Evolutionary conservation across 2,888 invertebrate species (phyloP).

Genomic region (Danaus chrysippus): DNA sequence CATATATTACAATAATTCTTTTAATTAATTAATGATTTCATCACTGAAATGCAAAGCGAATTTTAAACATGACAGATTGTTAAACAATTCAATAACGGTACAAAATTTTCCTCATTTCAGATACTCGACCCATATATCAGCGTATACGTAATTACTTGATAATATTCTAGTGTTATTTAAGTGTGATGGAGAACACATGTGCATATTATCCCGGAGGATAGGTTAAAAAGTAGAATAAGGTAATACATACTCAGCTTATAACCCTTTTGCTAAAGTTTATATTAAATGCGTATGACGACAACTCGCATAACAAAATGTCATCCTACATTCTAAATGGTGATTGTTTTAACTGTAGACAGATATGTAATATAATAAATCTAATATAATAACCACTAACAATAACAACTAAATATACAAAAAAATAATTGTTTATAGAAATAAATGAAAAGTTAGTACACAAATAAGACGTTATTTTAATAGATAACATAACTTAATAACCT

Average conservation of each 20-base stretch:
- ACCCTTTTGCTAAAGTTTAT: neutral
- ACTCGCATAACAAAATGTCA: neutral
- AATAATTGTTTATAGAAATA: too few species aligned
- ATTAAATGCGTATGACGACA: neutral
- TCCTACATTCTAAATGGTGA: too few species aligned
- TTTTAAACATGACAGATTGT: slow-evolving; percentile 14
- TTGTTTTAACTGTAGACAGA: too few species aligned
- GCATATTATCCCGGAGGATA: slow-evolving; percentile 45
- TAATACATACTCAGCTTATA: slow-evolving; percentile 35
- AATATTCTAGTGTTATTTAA: slow-evolving; percentile 36
- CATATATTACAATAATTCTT: too few species aligned
- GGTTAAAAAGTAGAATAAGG: slow-evolving; percentile 53
- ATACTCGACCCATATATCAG: slow-evolving; percentile 44
- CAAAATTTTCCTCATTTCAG: slow-evolving; percentile 63
- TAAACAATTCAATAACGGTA: slow-evolving; percentile 38
- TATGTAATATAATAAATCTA: too few species aligned
- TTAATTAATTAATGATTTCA: neutral
- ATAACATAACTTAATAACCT: too few species aligned
- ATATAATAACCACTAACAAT: too few species aligned
- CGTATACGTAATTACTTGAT: slow-evolving; percentile 40
- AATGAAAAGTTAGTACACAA: too few species aligned
- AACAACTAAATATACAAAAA: too few species aligned
- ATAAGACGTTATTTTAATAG: too few species aligned
- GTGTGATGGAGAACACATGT: slow-evolving; percentile 57
- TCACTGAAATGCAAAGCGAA: slow-evolving; percentile 34